These are phyloP conservation scores for Lutjanus erythropterus DNA, from an alignment of 2,113 vertebrate species.

Conservation along the genomic window DNA sequence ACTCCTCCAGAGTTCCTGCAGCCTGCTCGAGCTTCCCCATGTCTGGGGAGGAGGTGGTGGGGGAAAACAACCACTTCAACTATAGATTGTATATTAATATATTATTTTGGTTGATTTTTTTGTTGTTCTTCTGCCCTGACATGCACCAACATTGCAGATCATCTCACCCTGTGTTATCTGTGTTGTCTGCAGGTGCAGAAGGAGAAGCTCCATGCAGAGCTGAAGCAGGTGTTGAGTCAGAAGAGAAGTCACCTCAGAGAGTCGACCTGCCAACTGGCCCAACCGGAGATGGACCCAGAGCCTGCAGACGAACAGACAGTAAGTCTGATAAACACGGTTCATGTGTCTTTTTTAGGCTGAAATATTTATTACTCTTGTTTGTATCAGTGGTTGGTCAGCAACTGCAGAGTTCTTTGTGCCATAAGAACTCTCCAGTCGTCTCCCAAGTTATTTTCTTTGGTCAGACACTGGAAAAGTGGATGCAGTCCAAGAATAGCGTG, in stretches of 20 bases:
- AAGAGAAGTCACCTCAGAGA: conserved; percentile 83
- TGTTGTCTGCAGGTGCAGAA: conserved; percentile 85
- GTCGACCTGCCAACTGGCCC: conserved; percentile 68
- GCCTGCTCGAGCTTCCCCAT: too few relatives aligned
- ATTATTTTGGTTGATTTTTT: background rate
- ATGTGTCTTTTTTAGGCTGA: background rate
- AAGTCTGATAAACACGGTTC: background rate
- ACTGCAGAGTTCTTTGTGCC: too few relatives aligned
- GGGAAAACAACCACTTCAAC: too few relatives aligned
- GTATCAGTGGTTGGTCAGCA: background rate
- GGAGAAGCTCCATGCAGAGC: conserved; percentile 90
- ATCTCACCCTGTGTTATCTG: background rate
- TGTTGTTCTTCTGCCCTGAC: background rate
- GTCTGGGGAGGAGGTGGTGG: too few relatives aligned
- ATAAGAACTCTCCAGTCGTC: too few relatives aligned
- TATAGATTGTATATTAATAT: too few relatives aligned
- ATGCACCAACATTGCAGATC: background rate
- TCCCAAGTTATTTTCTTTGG: background rate
- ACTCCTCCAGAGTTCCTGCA: too few relatives aligned
- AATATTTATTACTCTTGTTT: background rate
- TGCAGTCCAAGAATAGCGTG: conserved; percentile 26
- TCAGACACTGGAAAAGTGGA: conserved; percentile 16
- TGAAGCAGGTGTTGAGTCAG: conserved; percentile 88
- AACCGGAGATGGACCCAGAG: conserved; percentile 79
- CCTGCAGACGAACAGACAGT: conserved; percentile 69